Percentiles rank a stretch among this genome's conserved stretches.
phyloP scores from a whole-genome alignment of 2,888 invertebrate species.

The Phrixothrix hirtus region DNA sequence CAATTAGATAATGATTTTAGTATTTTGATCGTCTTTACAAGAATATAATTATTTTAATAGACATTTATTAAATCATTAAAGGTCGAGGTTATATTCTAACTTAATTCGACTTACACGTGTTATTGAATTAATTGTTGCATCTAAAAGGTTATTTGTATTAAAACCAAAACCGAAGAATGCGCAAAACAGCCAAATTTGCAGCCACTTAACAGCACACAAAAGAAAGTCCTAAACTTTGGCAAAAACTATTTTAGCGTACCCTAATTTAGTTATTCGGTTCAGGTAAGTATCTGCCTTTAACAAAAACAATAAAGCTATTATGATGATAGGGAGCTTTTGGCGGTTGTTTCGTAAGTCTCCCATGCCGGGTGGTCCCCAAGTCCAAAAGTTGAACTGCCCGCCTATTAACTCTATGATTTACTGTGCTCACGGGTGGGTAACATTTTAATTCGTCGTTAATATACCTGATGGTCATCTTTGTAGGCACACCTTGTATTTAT shows the following conservation, averaged over 20 bases:
- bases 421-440: conserved; percentile 41
- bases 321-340: conserved; percentile 28
- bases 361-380: conserved; percentile 27
- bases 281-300: conserved; percentile 23
- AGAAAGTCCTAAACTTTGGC: conserved; percentile 10
- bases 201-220: neutral
- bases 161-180: neutral
- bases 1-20: no score
- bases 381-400: conserved; percentile 30
- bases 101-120: no score
- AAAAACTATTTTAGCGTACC: conserved; percentile 5
- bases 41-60: no score
- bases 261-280: conserved; percentile 18
- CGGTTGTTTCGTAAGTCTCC: conserved; percentile 21
- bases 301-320: conserved; percentile 34
- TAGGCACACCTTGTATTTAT: conserved; percentile 46
- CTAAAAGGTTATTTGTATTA: neutral
- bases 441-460: conserved; percentile 44
- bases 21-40: no score
- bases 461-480: conserved; percentile 38
- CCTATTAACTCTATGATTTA: conserved; percentile 40
- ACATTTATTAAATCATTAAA: no score
- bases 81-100: no score
- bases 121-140: no score
- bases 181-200: no score